Evolutionary conservation across 2,113 vertebrate species (phyloP), one percentile per base, ranked within the genome.

Genomic region (Choloepus hoffmanni): DNA sequence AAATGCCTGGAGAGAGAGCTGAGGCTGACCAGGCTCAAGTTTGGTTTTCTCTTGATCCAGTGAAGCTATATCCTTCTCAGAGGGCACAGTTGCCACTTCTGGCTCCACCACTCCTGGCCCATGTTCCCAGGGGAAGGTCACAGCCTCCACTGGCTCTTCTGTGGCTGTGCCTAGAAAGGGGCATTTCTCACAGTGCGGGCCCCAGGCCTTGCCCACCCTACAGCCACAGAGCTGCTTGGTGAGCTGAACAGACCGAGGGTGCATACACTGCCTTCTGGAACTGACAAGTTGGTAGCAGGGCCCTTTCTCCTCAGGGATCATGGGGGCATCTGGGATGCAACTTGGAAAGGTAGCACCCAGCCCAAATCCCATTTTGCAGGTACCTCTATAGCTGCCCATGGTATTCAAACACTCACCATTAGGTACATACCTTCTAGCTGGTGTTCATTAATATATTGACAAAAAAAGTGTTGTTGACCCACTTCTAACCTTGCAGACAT

Each of bases 131-230:
- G 50, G 7, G 50, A 53, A 53, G 50, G 50, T 53, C 50, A 53
- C 10, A 14, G 50, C 50, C 13, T 53, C 50, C 50, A 53, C 50
- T 53, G 50, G 50, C 50, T 53, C 50, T 53, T 53, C 50, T 7
- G 2, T 53, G 50, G 99, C 99, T 99, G 99, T 99, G 98, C 99
- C 99, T 94, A 99, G 99, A 94, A 98, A 98, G 0, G 99, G 99
- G 97, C 99, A 99, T 98, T 99, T 99, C 98, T 99, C 99, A 98
- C 99, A 99, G 93, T 98, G 98, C 0, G 99, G 99, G 85, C 99
- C 99, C 99, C 99, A 99, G 97, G 99, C 99, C 97, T 99, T 99
- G 98, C 99, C 99, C 98, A 99, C 99, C 87, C 99, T 99, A 99
- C 99, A 99, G 98, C 99, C 99, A 98, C 99, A 99, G 95, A 99